Conservation (phyloP, 2,888 invertebrate species). For the Dryococelus australis region DNA sequence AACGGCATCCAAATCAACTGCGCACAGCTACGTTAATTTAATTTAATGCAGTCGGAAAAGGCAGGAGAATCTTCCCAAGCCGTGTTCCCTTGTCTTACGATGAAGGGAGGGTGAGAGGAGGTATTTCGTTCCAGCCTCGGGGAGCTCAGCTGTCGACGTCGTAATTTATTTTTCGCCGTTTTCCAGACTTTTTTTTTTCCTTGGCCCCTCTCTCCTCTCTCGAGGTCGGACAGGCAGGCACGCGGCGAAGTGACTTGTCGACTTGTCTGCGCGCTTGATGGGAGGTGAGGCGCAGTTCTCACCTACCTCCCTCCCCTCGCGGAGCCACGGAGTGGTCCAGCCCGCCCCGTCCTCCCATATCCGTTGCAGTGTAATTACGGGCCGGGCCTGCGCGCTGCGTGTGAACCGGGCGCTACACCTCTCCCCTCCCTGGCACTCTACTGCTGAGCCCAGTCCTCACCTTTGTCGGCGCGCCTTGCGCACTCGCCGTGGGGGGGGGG, state of each 20-base stretch:
- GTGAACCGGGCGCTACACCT: not conserved
- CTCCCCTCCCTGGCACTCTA: not conserved
- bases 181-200: not conserved
- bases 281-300: constrained; percentile 11
- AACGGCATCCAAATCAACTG: too few relatives aligned
- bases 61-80: not conserved
- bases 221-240: not conserved
- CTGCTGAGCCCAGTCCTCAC: not conserved
- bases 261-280: constrained; percentile 16
- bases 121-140: not conserved
- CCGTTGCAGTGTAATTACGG: constrained; percentile 16
- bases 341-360: constrained; percentile 6
- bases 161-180: constrained; percentile 16
- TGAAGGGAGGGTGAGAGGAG: not conserved
- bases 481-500: not conserved
- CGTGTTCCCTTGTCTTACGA: too few relatives aligned
- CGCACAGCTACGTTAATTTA: not conserved
- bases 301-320: not conserved
- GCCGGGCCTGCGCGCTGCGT: not conserved
- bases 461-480: not conserved
- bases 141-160: not conserved
- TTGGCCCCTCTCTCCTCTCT: not conserved
- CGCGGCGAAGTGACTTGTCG: constrained; percentile 10
- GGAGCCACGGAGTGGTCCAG: not conserved
- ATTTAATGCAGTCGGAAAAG: not conserved